phyloP scores from a whole-genome alignment of 2,797 vertebrate species.

The Aviceda cuculoides region DNA sequence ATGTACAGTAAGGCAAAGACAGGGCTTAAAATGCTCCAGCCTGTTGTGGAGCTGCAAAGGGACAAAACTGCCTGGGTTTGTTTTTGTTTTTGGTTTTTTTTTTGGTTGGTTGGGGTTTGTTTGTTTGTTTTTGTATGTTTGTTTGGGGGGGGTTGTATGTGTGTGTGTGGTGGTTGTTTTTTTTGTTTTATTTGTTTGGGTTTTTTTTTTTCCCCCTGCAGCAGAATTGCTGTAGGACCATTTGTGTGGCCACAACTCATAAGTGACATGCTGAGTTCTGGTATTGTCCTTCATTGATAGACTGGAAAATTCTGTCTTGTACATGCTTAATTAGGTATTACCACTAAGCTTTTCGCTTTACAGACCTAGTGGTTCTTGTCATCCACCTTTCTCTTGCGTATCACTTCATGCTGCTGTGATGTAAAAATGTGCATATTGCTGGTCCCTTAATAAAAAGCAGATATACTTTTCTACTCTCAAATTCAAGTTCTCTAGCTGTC shows the following conservation, averaged over 20 bases:
- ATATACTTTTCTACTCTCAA: neutral
- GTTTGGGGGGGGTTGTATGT: too few relatives aligned
- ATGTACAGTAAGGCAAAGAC: neutral
- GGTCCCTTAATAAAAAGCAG: neutral
- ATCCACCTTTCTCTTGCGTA: neutral
- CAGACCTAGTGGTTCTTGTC: neutral
- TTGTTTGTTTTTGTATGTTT: too few relatives aligned
- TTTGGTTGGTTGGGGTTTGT: too few relatives aligned
- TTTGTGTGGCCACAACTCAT: neutral
- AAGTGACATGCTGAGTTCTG: neutral
- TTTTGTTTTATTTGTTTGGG: too few relatives aligned
- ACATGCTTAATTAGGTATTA: neutral
- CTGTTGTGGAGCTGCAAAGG: neutral
- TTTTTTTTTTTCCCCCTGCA: neutral
- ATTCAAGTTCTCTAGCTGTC: neutral
- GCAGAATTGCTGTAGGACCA: fast-evolving
- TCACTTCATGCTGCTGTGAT: neutral
- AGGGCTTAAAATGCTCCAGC: neutral
- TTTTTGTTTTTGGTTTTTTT: too few relatives aligned
- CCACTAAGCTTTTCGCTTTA: neutral
- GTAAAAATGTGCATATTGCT: neutral
- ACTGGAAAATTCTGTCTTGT: neutral
- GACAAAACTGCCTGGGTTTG: neutral
- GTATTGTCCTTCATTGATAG: neutral
- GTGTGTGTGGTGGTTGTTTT: too few relatives aligned